phyloP scores from a whole-genome alignment of 2,797 vertebrate species.

The Acrossocheilus wenchowensis region DNA sequence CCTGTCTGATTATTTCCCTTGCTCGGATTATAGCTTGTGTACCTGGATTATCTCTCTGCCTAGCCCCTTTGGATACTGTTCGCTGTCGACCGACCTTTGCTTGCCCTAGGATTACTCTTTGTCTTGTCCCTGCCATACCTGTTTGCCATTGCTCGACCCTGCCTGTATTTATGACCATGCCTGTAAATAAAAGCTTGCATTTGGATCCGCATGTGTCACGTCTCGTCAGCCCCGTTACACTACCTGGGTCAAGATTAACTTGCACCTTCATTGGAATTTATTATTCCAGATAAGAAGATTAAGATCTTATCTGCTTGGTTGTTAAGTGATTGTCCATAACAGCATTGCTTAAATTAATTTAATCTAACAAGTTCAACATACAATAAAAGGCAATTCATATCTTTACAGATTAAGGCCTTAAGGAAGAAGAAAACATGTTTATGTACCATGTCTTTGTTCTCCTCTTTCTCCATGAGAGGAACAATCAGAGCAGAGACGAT shows the following conservation, averaged over 20 bases:
- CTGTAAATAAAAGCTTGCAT: too few species aligned
- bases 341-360: neutral
- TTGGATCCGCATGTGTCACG: too few species aligned
- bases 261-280: conserved; percentile 15
- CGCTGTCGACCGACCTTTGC: too few species aligned
- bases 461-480: conserved; percentile 79
- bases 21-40: too few species aligned
- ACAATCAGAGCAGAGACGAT: conserved; percentile 88
- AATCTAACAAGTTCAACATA: neutral
- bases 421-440: neutral
- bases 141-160: too few species aligned
- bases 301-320: conserved; percentile 12
- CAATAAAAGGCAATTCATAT: neutral
- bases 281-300: conserved; percentile 26
- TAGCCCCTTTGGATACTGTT: too few species aligned
- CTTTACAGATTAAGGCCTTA: neutral
- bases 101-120: too few species aligned
- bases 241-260: neutral
- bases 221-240: too few species aligned
- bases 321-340: neutral
- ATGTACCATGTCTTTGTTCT: conserved; percentile 72
- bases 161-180: too few species aligned
- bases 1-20: too few species aligned
- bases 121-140: too few species aligned
- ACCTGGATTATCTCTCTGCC: too few species aligned